Evolutionary conservation across 1,140 invertebrate genomes (phyloP).

Genomic region (Sinonovacula constricta): DNA sequence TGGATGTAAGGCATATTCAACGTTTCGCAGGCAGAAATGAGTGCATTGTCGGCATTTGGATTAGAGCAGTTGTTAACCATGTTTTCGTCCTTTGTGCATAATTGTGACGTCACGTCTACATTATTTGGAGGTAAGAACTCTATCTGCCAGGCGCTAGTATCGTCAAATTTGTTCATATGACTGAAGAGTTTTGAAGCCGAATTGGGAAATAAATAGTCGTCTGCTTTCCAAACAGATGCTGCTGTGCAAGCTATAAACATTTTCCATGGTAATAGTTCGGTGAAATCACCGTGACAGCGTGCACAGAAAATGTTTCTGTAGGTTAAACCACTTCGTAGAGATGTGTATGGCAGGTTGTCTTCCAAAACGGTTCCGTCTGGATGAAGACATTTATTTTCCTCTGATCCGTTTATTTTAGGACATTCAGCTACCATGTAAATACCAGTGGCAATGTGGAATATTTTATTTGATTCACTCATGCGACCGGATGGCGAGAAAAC

Average conservation of each 20-base stretch:
- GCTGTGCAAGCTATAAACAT: constrained; percentile 19
- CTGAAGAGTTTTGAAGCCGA: constrained; percentile 10
- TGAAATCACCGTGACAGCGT: constrained; percentile 4
- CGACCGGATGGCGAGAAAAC: constrained; percentile 7
- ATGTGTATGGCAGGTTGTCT: constrained; percentile 15
- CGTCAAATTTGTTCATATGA: background rate
- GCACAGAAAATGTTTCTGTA: constrained; percentile 41
- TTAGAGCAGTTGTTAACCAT: constrained; percentile 12
- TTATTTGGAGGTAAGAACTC: constrained; percentile 35
- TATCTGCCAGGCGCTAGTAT: background rate
- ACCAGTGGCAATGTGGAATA: background rate
- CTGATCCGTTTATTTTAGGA: background rate
- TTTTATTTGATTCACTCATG: background rate
- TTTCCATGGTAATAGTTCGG: constrained; percentile 13
- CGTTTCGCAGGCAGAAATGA: background rate
- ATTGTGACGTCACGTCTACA: background rate
- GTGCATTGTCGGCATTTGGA: background rate
- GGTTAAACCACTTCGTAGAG: background rate
- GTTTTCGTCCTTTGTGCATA: constrained; percentile 13
- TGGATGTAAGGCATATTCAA: constrained; percentile 30
- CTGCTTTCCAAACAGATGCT: constrained; percentile 7
- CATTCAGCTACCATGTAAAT: constrained; percentile 26
- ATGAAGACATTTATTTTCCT: constrained; percentile 12
- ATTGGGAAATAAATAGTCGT: constrained; percentile 25
- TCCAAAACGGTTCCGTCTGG: constrained; percentile 1